Conservation (phyloP, 2,113 vertebrate genomes). For the Psilopsiagon aurifrons region DNA sequence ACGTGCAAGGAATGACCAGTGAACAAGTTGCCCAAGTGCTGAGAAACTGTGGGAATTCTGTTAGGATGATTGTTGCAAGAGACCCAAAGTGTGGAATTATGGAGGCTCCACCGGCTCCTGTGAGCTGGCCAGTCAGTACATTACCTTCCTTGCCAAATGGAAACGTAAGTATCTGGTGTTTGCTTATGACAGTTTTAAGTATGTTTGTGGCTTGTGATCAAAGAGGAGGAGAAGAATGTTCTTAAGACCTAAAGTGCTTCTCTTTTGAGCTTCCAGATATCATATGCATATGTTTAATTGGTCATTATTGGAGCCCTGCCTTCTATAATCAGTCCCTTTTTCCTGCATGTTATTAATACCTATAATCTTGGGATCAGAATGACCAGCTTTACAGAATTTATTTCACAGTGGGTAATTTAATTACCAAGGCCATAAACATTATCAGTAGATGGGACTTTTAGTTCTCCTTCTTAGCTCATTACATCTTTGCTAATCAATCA, state of each 20-base stretch:
- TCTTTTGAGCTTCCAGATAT: background rate
- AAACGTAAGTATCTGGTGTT: constrained; percentile 69
- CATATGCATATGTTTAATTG: background rate
- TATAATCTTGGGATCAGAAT: background rate
- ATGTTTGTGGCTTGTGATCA: background rate
- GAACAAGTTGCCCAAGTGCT: constrained; percentile 94
- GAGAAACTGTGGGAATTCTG: constrained; percentile 88
- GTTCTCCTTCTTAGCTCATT: constrained; percentile 32
- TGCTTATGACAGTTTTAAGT: background rate
- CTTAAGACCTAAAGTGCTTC: background rate
- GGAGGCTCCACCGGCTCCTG: constrained; percentile 74
- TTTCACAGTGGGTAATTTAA: constrained; percentile 34
- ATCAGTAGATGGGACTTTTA: constrained; percentile 37
- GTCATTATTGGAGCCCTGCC: background rate
- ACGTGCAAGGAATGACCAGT: constrained; percentile 88
- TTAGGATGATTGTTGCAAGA: constrained; percentile 89
- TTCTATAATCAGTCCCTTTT: background rate
- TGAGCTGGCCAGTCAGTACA: constrained; percentile 76
- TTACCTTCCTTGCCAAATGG: constrained; percentile 49
- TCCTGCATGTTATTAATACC: background rate
- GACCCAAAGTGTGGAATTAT: constrained; percentile 72
- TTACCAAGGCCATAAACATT: constrained; percentile 38
- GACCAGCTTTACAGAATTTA: constrained; percentile 35
- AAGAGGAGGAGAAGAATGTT: background rate
- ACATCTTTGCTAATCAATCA: constrained; percentile 40